Conservation (phyloP, 2,113 vertebrate genomes). For the Fregata magnificens region DNA sequence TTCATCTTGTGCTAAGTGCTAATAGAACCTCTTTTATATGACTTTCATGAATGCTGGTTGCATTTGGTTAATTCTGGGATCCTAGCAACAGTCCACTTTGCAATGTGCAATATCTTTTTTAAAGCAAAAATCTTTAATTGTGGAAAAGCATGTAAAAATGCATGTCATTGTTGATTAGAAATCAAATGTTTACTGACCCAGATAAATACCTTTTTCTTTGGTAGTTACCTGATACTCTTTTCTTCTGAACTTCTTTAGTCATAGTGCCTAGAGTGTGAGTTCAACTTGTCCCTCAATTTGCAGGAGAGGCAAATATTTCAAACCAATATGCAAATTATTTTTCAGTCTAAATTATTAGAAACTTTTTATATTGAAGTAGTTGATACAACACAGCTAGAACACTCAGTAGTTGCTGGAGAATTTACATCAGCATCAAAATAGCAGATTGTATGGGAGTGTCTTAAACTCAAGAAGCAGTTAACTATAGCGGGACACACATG, state of each 20-base stretch:
- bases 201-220: background rate
- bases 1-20: constrained; percentile 50
- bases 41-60: constrained; percentile 19
- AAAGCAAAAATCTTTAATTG: constrained; percentile 43
- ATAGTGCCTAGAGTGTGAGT: background rate
- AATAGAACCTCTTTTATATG: constrained; percentile 27
- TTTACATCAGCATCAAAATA: background rate
- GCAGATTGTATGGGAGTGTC: background rate
- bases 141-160: background rate
- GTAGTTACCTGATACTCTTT: background rate
- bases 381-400: background rate
- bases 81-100: constrained; percentile 52
- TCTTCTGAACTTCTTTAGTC: background rate
- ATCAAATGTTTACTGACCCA: background rate
- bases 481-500: background rate
- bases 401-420: background rate
- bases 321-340: background rate
- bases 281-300: background rate
- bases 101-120: background rate
- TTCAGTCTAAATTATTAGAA: background rate
- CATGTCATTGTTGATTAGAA: background rate
- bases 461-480: background rate
- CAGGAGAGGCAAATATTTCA: background rate
- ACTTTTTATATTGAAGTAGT: background rate
- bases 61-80: constrained; percentile 34